Percentiles rank a stretch among this genome's conserved stretches.
Conservation (phyloP, 2,888 invertebrate species). For the Sesia apiformis region DNA sequence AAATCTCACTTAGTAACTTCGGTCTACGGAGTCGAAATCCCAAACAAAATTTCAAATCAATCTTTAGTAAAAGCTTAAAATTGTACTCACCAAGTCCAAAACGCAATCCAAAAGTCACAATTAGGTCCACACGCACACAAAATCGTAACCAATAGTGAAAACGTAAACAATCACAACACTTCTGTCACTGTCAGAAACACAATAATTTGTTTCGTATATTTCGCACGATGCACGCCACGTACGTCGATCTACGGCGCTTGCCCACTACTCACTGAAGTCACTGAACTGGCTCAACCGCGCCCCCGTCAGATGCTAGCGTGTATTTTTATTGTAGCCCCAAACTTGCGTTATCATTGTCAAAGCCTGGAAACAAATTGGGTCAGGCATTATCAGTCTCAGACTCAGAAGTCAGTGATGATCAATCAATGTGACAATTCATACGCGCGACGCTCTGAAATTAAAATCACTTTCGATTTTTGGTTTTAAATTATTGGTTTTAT, state of each 20-base stretch:
- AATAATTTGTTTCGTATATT: neutral
- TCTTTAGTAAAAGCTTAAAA: no score
- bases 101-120: constrained; percentile 66
- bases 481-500: no score
- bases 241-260: constrained; percentile 3
- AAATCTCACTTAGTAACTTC: no score
- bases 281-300: constrained; percentile 47
- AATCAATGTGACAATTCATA: no score
- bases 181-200: constrained; percentile 40
- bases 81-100: constrained; percentile 58
- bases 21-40: no score
- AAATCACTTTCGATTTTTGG: no score
- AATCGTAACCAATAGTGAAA: constrained; percentile 9
- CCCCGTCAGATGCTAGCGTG: constrained; percentile 38
- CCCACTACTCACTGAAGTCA: constrained; percentile 68
- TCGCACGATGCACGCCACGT: constrained; percentile 34
- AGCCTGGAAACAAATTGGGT: constrained; percentile 55
- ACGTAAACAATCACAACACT: constrained; percentile 30
- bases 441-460: no score
- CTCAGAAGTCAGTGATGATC: neutral
- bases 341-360: constrained; percentile 6
- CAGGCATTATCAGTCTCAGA: constrained; percentile 20
- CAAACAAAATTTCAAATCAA: no score
- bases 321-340: constrained; percentile 45
- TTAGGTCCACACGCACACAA: constrained; percentile 42